phyloP scores from a whole-genome alignment of 2,113 vertebrate species.

The Corydoras maculifer region DNA sequence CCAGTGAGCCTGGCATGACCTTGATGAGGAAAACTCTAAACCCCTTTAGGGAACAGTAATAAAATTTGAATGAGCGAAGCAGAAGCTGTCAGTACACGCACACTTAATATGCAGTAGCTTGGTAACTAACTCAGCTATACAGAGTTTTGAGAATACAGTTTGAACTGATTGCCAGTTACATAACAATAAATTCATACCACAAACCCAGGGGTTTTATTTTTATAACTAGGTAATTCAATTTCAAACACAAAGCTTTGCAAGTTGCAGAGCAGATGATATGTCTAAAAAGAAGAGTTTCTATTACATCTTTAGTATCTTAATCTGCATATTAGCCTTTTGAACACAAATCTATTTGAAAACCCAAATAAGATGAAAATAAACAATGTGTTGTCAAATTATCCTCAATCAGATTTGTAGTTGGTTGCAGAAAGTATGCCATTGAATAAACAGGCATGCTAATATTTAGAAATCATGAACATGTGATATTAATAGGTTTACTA shows the following conservation, averaged over 20 bases:
- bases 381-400: no score
- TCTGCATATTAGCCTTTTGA: slow-evolving; percentile 56
- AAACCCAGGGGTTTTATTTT: neutral
- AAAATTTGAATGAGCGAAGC: slow-evolving; percentile 26
- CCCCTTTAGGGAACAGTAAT: slow-evolving; percentile 17
- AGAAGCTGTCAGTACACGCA: slow-evolving; percentile 13
- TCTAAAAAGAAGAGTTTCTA: slow-evolving; percentile 55
- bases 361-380: slow-evolving; percentile 47
- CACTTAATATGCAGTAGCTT: slow-evolving; percentile 13
- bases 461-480: no score
- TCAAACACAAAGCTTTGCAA: slow-evolving; percentile 24
- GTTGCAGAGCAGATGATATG: slow-evolving; percentile 46
- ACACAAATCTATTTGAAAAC: slow-evolving; percentile 55
- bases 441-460: no score
- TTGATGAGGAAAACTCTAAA: slow-evolving; percentile 10
- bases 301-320: slow-evolving; percentile 51
- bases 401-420: no score
- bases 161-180: slow-evolving; percentile 11
- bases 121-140: neutral
- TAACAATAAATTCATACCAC: slow-evolving; percentile 11
- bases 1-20: slow-evolving; percentile 15
- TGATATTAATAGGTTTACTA: no score
- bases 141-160: neutral
- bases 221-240: neutral
- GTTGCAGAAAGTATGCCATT: no score